Base-by-base conservation (phyloP, 2,888 invertebrate species). In the Polymixis lichenea region DNA sequence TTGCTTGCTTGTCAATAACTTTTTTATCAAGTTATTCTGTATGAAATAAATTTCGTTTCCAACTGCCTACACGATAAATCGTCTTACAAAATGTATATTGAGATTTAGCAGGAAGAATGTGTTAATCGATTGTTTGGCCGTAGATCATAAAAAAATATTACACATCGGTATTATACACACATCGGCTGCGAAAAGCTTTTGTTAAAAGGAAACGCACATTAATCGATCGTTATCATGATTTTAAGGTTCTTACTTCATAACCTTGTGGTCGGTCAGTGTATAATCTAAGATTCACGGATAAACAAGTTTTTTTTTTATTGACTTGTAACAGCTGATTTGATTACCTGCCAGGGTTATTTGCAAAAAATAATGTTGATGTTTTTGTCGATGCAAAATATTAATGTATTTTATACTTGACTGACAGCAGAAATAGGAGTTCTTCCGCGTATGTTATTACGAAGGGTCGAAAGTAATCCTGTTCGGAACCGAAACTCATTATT, bases 121-220 rank as follows among this genome's bases (percentile, higher is more conserved):
- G 53, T 19, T 74, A 60, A 72, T 76, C 46, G 60, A 65, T 65
- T 51, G 60, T 53, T 72, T 84, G n/a, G n/a, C n/a, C 32, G 49
- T 13, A 51, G 38, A 84, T 65, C 81, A 72, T 84, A 84, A 81
- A 77, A 67, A 2, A 19, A 60, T 76, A 80, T 72, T 55, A 72
- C 66, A 43, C 22, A 8, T 72, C 72, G 32, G 43, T 81, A 62
- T 46, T 76, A 58, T 60, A 68, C 28, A 53, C 73, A 81, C 53
- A 72, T 80, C 25, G 55, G n/a, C 38, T 66, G 77, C n/a, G 22
- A 62, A 68, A 77, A 77, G 60, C 38, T 73, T 71, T n/a, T 72
- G 58, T 53, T 81, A 70, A 70, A 70, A 81, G 70, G 56, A 72
- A 77, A 77, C 70, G 22, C 53, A 56, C 62, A 84, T 77, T 49